Conservation (phyloP, 2,113 vertebrate species). For the Apeltes quadracus region DNA sequence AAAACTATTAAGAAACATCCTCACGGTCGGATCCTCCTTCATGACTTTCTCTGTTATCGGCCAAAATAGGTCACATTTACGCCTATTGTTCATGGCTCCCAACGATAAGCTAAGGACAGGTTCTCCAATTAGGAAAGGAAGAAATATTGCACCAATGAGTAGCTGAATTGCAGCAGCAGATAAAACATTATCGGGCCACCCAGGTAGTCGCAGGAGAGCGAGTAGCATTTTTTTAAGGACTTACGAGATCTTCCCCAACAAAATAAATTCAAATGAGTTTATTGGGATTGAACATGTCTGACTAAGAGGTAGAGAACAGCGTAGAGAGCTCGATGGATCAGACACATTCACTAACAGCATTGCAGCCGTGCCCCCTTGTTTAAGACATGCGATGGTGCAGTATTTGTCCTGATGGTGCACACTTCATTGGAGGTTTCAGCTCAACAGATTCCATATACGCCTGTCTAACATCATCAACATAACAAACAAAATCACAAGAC, state of each 20-base stretch:
- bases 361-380: background rate
- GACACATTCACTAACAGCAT: background rate
- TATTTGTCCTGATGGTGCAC: background rate
- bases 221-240: background rate
- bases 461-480: background rate
- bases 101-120: background rate
- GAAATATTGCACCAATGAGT: background rate
- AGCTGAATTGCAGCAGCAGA: slow-evolving; percentile 14
- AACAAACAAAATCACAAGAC: background rate
- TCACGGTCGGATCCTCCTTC: slow-evolving; percentile 13
- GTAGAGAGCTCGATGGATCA: background rate
- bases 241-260: background rate
- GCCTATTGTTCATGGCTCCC: too few species aligned
- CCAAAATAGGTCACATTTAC: slow-evolving; percentile 1
- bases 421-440: background rate
- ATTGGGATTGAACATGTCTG: background rate
- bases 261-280: background rate
- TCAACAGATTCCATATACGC: background rate
- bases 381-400: background rate
- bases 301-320: background rate
- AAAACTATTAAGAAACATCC: slow-evolving; percentile 33
- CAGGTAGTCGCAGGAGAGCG: slow-evolving; percentile 16
- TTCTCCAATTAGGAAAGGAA: slow-evolving; percentile 6
- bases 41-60: background rate
- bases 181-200: slow-evolving; percentile 17